Percentiles rank a stretch among this genome's conserved stretches.
Evolutionary conservation across 1,140 invertebrate genomes (phyloP).

Genomic region (Euschistus heros): DNA sequence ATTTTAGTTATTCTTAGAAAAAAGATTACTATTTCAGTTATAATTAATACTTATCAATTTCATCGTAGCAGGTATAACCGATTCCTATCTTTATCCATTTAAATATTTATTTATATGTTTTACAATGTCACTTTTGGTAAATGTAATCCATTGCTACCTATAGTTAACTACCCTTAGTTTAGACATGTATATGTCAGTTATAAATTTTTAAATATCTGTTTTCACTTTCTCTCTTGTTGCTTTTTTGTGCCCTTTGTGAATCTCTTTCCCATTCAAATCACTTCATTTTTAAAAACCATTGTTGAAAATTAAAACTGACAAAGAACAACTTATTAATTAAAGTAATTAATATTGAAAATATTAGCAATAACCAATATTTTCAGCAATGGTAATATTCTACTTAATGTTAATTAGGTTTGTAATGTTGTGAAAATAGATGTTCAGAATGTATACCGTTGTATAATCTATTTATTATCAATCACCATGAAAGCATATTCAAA

Average conservation of each 20-base stretch:
- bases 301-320: neutral
- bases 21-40: no score
- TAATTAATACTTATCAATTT: no score
- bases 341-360: no score
- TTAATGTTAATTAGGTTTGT: neutral
- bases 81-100: neutral
- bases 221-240: slow-evolving; percentile 40
- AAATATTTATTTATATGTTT: slow-evolving; percentile 11
- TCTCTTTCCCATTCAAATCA: slow-evolving; percentile 37
- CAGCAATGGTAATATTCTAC: slow-evolving; percentile 5
- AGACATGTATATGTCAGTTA: slow-evolving; percentile 12
- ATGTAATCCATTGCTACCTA: slow-evolving; percentile 10
- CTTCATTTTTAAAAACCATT: slow-evolving; percentile 10
- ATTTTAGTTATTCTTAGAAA: no score
- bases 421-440: slow-evolving; percentile 11
- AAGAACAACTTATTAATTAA: no score
- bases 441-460: neutral
- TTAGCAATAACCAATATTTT: neutral
- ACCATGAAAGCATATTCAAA: slow-evolving; percentile 12
- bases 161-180: slow-evolving; percentile 14
- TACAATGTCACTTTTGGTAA: slow-evolving; percentile 7
- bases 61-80: no score
- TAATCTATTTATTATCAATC: slow-evolving; percentile 6
- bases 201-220: slow-evolving; percentile 15
- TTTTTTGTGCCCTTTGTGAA: slow-evolving; percentile 67